Evolutionary conservation across 2,888 invertebrate genomes (phyloP).

Genomic region (Syrphus vitripennis): DNA sequence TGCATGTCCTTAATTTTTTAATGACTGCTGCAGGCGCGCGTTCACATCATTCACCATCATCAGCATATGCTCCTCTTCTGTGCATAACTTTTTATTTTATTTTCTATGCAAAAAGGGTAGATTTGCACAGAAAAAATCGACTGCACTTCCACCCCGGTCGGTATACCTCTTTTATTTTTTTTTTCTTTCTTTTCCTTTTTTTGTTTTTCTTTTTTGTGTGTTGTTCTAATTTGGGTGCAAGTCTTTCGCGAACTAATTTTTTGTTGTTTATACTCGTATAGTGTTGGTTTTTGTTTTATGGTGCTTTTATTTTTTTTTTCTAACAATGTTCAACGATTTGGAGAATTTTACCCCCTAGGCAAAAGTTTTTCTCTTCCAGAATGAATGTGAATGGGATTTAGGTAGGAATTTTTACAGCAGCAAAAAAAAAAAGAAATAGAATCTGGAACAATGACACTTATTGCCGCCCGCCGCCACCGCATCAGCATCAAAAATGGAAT

Average conservation of each 20-base stretch:
- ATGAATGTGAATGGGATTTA: conserved; percentile 4
- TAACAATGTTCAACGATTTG: conserved; percentile 60
- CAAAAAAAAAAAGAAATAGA: conserved; percentile 2
- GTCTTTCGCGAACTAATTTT: conserved; percentile 49
- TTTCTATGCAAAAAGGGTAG: conserved; percentile 23
- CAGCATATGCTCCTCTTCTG: not conserved
- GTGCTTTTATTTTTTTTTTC: conserved; percentile 23
- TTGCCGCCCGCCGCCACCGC: not conserved
- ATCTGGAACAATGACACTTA: conserved; percentile 52
- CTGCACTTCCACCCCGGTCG: conserved; percentile 35
- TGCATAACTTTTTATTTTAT: conserved; percentile 13
- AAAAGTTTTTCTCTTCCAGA: conserved; percentile 44
- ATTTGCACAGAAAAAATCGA: conserved; percentile 8
- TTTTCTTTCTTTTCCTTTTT: conserved; percentile 15
- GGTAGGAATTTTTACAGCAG: conserved; percentile 35
- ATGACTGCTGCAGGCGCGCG: conserved; percentile 69
- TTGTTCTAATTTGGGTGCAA: conserved; percentile 63
- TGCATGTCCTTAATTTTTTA: conserved; percentile 72
- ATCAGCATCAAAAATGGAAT: conserved; percentile 29
- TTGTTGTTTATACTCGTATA: conserved; percentile 13
- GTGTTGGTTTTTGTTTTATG: conserved; percentile 4
- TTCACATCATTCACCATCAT: conserved; percentile 66
- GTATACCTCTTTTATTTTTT: conserved; percentile 17
- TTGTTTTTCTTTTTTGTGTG: conserved; percentile 4
- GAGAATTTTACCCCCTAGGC: conserved; percentile 43